Conservation (phyloP, 2,888 invertebrate genomes). For the Norana najaformis region DNA sequence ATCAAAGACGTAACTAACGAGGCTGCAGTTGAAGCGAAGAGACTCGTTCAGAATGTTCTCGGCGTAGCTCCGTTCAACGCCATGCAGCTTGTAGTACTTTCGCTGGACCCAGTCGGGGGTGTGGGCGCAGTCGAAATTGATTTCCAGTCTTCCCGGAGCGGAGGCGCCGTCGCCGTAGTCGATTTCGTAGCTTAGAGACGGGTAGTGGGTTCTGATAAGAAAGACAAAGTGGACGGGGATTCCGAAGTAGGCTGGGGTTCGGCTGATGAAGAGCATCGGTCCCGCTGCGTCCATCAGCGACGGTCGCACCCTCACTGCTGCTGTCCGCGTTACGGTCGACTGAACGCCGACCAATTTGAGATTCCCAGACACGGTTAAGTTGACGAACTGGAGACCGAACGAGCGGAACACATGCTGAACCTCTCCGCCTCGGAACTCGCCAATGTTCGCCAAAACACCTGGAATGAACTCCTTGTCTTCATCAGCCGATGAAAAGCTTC, state of each 20-base stretch:
- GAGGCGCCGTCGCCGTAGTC: background rate
- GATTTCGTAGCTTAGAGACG: background rate
- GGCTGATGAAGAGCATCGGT: background rate
- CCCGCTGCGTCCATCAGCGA: background rate
- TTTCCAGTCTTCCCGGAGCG: background rate
- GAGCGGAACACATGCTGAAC: background rate
- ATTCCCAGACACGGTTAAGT: background rate
- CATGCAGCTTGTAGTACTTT: constrained; percentile 20
- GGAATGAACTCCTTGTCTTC: background rate
- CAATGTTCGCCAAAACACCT: background rate
- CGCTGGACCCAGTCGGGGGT: background rate
- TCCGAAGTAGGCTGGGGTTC: background rate
- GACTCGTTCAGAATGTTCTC: background rate
- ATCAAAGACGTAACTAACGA: background rate
- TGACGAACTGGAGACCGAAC: background rate
- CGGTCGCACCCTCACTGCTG: background rate
- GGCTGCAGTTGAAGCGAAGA: background rate
- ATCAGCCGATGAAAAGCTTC: background rate
- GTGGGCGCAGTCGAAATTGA: background rate
- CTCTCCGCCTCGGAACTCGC: background rate
- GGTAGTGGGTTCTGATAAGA: background rate
- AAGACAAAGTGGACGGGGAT: background rate
- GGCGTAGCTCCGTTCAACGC: background rate
- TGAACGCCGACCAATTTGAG: background rate
- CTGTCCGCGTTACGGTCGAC: background rate